Base-by-base conservation (phyloP, 2,113 vertebrate species). In the Stigmatopora nigra region DNA sequence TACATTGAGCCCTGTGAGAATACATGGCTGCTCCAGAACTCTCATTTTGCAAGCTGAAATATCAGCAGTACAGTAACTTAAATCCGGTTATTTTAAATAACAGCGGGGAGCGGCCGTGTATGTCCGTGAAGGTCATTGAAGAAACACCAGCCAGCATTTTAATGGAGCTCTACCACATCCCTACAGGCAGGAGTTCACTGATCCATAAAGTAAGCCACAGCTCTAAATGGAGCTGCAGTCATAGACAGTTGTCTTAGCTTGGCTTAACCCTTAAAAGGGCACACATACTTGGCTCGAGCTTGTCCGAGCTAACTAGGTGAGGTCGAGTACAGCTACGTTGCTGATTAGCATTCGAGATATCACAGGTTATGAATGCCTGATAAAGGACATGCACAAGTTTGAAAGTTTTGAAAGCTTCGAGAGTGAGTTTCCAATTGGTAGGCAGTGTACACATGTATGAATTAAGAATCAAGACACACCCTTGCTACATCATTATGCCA, bases 21-120 rank as follows among this genome's bases (percentile, higher is more conserved):
- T 25, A 17, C 61, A 45, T 13, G n/a, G 1, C 13, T 46, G 47
- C 41, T 15, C 17, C 7, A 7, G 47, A 4, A 10, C 53, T 51
- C 63, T 51, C 12, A 57, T 64, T 57, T 19, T 46, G 47, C 59
- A 16, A 1, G 10, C 36, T 49, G 35, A 25, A 64, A 12, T n/a
- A 62, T 63, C 55, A 59, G 48, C 0, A 47, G 14, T 17, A 55
- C 1, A 7, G 49, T 19, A 63, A 71, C 60, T 35, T 31, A 47
- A 31, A 36, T 58, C 19, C 36, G 65, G 59, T 64, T 25, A 45
- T 63, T 81, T 78, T 41, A 65, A 76, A 71, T 55, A 76, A 64
- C 57, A 66, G 41, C 67, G 41, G 13, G 38, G 5, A 71, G 57
- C 59, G 5, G 53, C 17, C 31, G 41, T 51, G 53, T 38, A 47